A percentile compares a stretch with the other conserved stretches of the same genome.
These are phyloP conservation scores for Acromyrmex echinatior DNA, from an alignment of 1,140 invertebrate genomes.

Conservation along the genomic window DNA sequence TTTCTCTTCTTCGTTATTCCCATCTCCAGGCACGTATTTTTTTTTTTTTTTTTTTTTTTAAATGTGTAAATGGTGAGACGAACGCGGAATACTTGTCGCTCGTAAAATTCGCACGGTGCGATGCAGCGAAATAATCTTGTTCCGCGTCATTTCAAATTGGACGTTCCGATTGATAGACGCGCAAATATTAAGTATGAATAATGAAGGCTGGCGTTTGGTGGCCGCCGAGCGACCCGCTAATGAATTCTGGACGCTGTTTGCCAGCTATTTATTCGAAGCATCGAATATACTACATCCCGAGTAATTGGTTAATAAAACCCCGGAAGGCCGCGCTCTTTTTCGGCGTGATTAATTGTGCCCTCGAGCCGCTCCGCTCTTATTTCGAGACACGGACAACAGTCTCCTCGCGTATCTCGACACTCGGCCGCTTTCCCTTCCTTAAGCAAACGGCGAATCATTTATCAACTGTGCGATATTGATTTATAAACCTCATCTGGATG, in stretches of 20 bases:
- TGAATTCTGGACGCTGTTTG: conserved; percentile 72
- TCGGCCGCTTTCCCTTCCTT: conserved; percentile 49
- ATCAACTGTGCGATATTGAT: conserved; percentile 58
- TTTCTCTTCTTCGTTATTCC: too few relatives aligned
- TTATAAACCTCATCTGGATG: conserved; percentile 40
- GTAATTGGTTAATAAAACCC: conserved; percentile 79
- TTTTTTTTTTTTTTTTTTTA: not conserved
- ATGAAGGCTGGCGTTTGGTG: conserved; percentile 47
- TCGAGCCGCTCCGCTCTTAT: conserved; percentile 72
- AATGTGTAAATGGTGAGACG: conserved; percentile 6
- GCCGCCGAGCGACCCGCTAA: conserved; percentile 64
- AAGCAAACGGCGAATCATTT: conserved; percentile 58
- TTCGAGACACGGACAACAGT: conserved; percentile 67
- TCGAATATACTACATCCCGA: conserved; percentile 71
- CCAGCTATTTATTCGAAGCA: conserved; percentile 73
- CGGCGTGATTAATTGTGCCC: conserved; percentile 77
- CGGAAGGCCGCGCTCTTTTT: conserved; percentile 76
- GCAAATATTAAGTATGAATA: conserved; percentile 58
- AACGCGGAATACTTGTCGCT: not conserved
- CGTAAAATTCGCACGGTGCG: not conserved
- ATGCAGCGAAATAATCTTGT: conserved; percentile 43
- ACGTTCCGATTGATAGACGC: conserved; percentile 49
- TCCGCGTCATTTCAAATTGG: conserved; percentile 47
- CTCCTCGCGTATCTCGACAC: conserved; percentile 38
- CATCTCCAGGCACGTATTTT: not conserved